phyloP scores from a whole-genome alignment of 2,113 vertebrate species.

The Cichladusa arquata region DNA sequence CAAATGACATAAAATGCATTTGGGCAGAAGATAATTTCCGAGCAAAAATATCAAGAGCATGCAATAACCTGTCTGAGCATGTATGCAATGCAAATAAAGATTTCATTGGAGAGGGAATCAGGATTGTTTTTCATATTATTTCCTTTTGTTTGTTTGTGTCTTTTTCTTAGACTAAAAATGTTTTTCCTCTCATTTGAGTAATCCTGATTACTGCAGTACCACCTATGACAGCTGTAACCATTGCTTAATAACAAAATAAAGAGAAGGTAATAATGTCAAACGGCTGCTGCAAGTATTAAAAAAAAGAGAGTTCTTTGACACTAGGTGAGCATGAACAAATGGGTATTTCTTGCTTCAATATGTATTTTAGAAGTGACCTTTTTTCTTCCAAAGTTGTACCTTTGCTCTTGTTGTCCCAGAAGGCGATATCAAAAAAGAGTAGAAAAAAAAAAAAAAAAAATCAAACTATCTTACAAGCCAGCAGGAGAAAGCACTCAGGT shows the following conservation, averaged over 20 bases:
- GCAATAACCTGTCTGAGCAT: background rate
- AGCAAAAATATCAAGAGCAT: background rate
- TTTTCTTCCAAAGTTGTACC: background rate
- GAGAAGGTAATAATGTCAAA: background rate
- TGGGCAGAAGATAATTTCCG: background rate
- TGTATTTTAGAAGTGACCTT: background rate
- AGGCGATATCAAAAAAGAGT: background rate
- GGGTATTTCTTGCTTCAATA: background rate
- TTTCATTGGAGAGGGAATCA: background rate
- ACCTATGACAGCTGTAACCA: background rate
- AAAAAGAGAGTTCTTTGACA: background rate
- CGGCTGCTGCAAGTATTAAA: background rate
- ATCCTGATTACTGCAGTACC: background rate
- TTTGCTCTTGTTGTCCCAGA: background rate
- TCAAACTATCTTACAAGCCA: background rate
- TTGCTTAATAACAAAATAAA: background rate
- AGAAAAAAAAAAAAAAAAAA: background rate
- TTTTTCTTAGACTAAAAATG: background rate
- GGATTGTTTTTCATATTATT: background rate
- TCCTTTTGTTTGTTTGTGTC: background rate
- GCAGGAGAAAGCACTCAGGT: background rate
- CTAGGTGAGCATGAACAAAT: background rate
- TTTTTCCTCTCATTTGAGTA: background rate
- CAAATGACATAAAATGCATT: background rate
- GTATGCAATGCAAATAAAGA: background rate